These are phyloP conservation scores for Apodemus speciosus DNA, from an alignment of 2,113 vertebrate species.

Conservation along the genomic window DNA sequence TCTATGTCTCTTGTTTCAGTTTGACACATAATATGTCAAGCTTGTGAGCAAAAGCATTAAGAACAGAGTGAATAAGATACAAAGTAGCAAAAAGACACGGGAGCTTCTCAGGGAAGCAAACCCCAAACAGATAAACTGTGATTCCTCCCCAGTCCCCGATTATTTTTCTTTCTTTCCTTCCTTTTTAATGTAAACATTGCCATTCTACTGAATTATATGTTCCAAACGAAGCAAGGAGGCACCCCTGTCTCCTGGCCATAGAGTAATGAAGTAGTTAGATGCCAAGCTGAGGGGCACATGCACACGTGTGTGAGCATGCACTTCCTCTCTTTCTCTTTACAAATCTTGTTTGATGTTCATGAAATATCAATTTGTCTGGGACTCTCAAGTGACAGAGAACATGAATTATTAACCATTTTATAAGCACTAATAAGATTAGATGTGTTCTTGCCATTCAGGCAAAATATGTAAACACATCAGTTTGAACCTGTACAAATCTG, in stretches of 20 bases:
- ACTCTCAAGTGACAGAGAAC: background rate
- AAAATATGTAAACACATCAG: background rate
- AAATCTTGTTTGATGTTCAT: background rate
- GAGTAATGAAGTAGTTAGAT: background rate
- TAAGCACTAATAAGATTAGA: slow-evolving; percentile 34
- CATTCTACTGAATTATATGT: slow-evolving; percentile 1
- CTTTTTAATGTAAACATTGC: slow-evolving; percentile 6
- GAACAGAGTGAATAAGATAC: background rate
- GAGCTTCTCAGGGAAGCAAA: background rate
- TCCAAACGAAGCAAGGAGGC: slow-evolving; percentile 18
- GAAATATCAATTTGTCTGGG: background rate
- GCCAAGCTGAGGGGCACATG: background rate
- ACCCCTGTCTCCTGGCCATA: background rate
- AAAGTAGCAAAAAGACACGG: background rate
- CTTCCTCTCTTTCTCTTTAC: background rate
- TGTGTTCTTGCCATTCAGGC: background rate
- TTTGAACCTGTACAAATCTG: background rate
- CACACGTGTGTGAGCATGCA: background rate
- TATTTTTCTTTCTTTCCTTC: no score
- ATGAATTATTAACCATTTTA: slow-evolving; percentile 33
- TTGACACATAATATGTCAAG: background rate
- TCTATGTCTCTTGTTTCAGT: background rate
- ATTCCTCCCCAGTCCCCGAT: background rate
- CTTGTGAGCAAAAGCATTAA: background rate
- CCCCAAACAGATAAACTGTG: background rate